A percentile compares a stretch with the other conserved stretches of the same genome.
These are phyloP conservation scores for Misgurnus mizolepis DNA, from an alignment of 2,113 vertebrate species.

Conservation along the genomic window DNA sequence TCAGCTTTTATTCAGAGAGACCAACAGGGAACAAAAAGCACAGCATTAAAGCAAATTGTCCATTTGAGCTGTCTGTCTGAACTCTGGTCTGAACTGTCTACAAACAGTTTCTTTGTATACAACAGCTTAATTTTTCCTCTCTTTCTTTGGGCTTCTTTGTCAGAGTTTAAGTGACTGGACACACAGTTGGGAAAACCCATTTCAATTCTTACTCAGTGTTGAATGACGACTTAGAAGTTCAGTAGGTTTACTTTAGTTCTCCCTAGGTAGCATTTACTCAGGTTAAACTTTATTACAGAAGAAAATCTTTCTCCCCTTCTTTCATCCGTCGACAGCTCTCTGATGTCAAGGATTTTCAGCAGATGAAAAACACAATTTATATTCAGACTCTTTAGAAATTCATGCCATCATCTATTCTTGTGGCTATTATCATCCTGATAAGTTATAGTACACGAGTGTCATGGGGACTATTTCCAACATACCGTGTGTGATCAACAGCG, in stretches of 20 bases:
- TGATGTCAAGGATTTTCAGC: background rate
- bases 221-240: constrained; percentile 38
- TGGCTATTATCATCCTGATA: background rate
- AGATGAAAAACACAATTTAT: constrained; percentile 22
- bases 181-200: constrained; percentile 22
- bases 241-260: constrained; percentile 28
- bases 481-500: background rate
- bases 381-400: constrained; percentile 19
- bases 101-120: constrained; percentile 17
- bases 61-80: background rate
- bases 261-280: constrained; percentile 34
- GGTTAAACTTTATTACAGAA: constrained; percentile 31
- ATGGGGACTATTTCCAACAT: constrained; percentile 6
- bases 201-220: constrained; percentile 27
- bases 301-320: constrained; percentile 29
- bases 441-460: background rate
- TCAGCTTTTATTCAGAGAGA: background rate
- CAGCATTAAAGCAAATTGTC: constrained; percentile 16
- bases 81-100: background rate
- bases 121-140: constrained; percentile 30
- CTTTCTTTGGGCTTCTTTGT: constrained; percentile 1
- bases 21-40: background rate
- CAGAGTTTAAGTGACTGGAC: constrained; percentile 35
- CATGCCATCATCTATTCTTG: constrained; percentile 9
- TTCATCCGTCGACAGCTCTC: constrained; percentile 21